Conservation (phyloP, 64 coral and sea anemone genomes). For the Pocillopora verrucosa region DNA sequence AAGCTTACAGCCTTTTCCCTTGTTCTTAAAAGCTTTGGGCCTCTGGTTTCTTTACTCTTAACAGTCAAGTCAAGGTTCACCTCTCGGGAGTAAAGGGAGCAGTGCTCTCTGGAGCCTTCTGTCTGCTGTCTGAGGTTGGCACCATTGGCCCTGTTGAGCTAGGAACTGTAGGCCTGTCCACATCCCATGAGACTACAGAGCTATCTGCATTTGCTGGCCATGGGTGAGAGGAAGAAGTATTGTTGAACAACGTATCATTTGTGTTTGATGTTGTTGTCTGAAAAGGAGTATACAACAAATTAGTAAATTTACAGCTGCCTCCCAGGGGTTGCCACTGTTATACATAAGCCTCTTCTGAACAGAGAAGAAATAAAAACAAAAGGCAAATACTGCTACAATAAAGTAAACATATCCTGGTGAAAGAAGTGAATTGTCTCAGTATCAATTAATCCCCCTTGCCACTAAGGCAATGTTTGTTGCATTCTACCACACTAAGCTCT, state of each 20-base stretch:
- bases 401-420: too few species aligned
- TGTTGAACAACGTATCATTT: constrained; percentile 41
- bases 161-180: constrained; percentile 1
- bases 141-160: not conserved
- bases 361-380: too few species aligned
- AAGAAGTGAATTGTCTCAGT: too few species aligned
- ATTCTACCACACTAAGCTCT: not conserved
- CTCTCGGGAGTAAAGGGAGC: constrained; percentile 42
- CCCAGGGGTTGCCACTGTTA: not conserved
- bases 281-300: not conserved
- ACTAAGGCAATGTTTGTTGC: not conserved
- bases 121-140: not conserved
- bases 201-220: constrained; percentile 10
- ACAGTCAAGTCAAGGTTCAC: not conserved
- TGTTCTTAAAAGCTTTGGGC: too few species aligned
- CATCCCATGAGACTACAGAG: constrained; percentile 23
- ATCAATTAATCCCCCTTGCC: too few species aligned
- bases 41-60: not conserved
- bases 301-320: not conserved
- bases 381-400: too few species aligned
- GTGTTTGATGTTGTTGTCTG: constrained; percentile 38
- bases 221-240: not conserved
- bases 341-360: too few species aligned
- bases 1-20: too few species aligned
- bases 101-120: constrained; percentile 23